Conservation (phyloP, 2,113 vertebrate genomes). For the Bos taurus region DNA sequence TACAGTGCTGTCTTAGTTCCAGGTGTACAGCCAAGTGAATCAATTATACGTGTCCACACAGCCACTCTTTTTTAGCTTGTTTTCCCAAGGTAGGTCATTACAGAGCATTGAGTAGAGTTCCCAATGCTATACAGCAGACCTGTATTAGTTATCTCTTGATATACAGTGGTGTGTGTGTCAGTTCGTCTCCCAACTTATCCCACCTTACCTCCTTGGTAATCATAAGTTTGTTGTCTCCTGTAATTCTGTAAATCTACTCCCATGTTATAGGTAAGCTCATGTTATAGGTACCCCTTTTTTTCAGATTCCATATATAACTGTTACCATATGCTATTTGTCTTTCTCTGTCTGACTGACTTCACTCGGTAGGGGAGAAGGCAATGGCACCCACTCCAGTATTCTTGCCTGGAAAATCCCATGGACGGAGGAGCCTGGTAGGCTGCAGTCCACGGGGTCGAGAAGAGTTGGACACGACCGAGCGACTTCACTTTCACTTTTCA, state of each 20-base stretch:
- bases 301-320: background rate
- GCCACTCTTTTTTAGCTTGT: background rate
- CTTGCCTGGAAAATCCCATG: no score
- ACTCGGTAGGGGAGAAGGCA: background rate
- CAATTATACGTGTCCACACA: background rate
- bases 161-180: background rate
- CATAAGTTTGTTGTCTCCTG: background rate
- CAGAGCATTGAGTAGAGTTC: background rate
- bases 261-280: background rate
- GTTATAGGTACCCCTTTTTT: background rate
- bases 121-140: background rate
- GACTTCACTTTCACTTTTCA: no score
- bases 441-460: no score
- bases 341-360: background rate
- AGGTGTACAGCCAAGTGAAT: background rate
- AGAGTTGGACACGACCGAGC: no score
- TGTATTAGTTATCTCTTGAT: background rate
- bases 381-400: no score
- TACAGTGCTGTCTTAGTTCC: background rate
- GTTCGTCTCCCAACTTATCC: accelerated
- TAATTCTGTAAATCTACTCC: background rate
- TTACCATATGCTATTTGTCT: background rate
- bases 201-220: background rate
- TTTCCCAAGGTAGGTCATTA: background rate
- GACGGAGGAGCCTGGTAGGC: no score